Evolutionary conservation across 2,797 vertebrate species (phyloP).

Genomic region (Neosalanx taihuensis): DNA sequence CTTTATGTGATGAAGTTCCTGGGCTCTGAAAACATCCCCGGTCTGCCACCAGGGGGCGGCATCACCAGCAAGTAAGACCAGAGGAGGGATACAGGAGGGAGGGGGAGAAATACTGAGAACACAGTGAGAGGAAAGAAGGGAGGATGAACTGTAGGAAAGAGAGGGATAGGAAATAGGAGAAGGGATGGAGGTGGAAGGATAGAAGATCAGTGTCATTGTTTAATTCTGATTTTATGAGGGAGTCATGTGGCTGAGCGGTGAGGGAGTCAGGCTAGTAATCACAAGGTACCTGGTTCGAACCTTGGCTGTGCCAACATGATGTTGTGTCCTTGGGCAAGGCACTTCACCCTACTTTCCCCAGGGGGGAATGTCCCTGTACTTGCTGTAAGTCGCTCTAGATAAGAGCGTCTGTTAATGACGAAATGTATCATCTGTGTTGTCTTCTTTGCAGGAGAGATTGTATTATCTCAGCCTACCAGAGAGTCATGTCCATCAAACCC

Average conservation of each 20-base stretch:
- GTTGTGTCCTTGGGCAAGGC: too few relatives aligned
- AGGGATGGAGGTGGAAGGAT: background rate
- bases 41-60: conserved; percentile 81
- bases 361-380: too few relatives aligned
- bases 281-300: too few relatives aligned
- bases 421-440: conserved; percentile 4
- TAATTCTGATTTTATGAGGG: background rate
- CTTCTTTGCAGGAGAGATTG: conserved; percentile 68
- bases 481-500: conserved; percentile 55
- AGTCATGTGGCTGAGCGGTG: too few relatives aligned
- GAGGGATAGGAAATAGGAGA: background rate
- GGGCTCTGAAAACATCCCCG: conserved; percentile 68
- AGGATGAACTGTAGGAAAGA: background rate
- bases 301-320: too few relatives aligned
- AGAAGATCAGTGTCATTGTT: background rate
- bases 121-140: background rate
- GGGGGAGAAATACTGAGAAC: background rate
- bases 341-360: too few relatives aligned
- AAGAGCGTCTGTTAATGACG: too few relatives aligned
- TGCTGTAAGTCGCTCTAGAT: too few relatives aligned
- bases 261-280: too few relatives aligned
- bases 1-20: conserved; percentile 76
- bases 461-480: conserved; percentile 76
- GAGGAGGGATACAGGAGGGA: background rate
- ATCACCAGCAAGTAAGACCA: conserved; percentile 77